Conservation (phyloP, 2,888 invertebrate species). For the Cephus sareptanus region DNA sequence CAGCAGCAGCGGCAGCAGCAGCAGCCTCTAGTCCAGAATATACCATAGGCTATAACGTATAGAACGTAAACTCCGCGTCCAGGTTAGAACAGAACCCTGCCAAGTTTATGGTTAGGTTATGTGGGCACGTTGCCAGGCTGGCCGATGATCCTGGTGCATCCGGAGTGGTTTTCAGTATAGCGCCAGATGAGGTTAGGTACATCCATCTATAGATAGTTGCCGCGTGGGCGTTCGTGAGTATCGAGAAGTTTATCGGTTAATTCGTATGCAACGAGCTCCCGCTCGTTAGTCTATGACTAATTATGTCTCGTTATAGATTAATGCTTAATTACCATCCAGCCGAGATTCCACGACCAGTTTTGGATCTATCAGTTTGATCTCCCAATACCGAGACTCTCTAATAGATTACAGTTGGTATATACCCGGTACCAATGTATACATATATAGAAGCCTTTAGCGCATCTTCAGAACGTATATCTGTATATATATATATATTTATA, state of each 20-base stretch:
- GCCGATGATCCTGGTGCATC: neutral
- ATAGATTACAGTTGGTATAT: neutral
- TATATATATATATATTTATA: too few species aligned
- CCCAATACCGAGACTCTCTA: conserved; percentile 12
- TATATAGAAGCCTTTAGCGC: too few species aligned
- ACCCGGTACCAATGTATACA: neutral
- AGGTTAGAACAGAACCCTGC: neutral
- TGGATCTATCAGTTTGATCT: conserved; percentile 52
- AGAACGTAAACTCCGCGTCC: neutral
- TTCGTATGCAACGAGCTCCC: conserved; percentile 37
- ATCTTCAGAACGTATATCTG: neutral
- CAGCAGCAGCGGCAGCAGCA: neutral
- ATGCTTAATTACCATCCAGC: conserved; percentile 58
- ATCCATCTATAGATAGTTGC: conserved; percentile 3
- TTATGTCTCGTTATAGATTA: conserved; percentile 61
- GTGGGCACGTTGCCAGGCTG: neutral
- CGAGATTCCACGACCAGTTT: conserved; percentile 52
- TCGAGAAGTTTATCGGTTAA: conserved; percentile 49
- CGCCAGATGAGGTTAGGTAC: neutral
- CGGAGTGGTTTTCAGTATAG: neutral
- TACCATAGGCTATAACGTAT: neutral
- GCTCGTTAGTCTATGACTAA: conserved; percentile 61
- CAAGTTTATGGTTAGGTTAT: neutral
- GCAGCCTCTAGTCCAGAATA: neutral
- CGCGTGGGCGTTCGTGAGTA: conserved; percentile 40